Conservation (phyloP, 2,888 invertebrate genomes). For the Salticus scenicus region DNA sequence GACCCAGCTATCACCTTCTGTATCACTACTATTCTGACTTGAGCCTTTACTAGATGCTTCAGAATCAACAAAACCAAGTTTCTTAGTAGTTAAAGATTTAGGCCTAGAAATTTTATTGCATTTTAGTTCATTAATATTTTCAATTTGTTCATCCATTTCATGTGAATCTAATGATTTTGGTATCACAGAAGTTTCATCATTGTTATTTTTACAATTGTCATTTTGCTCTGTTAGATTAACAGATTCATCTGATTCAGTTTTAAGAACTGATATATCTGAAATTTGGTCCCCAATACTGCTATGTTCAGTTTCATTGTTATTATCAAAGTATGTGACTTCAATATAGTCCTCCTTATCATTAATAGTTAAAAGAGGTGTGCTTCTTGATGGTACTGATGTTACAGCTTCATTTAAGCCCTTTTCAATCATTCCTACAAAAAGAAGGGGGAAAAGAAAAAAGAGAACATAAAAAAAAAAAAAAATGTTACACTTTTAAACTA, state of each 20-base stretch:
- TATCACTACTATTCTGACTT: conserved; percentile 60
- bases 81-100: conserved; percentile 43
- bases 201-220: conserved; percentile 21
- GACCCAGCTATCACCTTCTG: conserved; percentile 65
- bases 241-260: neutral
- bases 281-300: neutral
- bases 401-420: conserved; percentile 88
- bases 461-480: too few relatives aligned
- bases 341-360: conserved; percentile 62
- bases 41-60: conserved; percentile 54
- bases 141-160: conserved; percentile 24
- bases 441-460: neutral
- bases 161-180: conserved; percentile 4
- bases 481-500: too few relatives aligned
- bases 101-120: conserved; percentile 33
- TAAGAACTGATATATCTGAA: conserved; percentile 13
- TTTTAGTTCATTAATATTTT: conserved; percentile 36
- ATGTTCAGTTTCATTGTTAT: conserved; percentile 47
- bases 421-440: conserved; percentile 82
- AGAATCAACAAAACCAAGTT: conserved; percentile 41
- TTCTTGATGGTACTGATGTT: conserved; percentile 82
- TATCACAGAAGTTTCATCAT: conserved; percentile 29
- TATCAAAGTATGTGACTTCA: conserved; percentile 55
- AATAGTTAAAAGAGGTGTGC: conserved; percentile 47
- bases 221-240: neutral